Conservation (phyloP, 2,888 invertebrate species). For the Chelonus formosanus region DNA sequence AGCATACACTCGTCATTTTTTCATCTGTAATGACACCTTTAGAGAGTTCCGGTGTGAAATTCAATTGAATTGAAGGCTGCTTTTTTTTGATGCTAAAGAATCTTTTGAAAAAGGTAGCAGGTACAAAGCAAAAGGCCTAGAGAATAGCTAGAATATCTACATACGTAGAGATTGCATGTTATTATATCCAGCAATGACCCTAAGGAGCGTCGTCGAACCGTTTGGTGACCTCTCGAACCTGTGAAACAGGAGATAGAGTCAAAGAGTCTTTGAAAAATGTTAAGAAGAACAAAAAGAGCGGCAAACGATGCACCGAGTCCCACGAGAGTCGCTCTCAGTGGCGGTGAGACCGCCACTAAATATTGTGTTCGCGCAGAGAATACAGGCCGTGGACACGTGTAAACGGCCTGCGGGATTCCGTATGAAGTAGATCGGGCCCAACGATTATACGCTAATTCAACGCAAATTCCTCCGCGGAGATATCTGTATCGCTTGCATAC, state of each 20-base stretch:
- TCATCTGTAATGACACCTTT: slow-evolving; percentile 30
- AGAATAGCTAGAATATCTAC: too few species aligned
- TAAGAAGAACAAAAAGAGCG: slow-evolving; percentile 8
- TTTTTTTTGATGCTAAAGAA: not conserved
- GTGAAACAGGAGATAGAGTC: slow-evolving; percentile 10
- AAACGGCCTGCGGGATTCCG: slow-evolving; percentile 62
- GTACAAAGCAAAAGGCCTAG: too few species aligned
- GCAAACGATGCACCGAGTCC: slow-evolving; percentile 35
- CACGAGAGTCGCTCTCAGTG: slow-evolving; percentile 40
- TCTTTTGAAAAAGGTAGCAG: too few species aligned
- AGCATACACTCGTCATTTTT: slow-evolving; percentile 14
- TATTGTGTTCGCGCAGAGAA: slow-evolving; percentile 64
- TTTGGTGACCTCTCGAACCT: slow-evolving; percentile 4
- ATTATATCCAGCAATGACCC: too few species aligned
- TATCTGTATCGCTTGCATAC: slow-evolving; percentile 64
- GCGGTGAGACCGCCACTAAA: slow-evolving; percentile 56
- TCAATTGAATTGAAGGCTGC: slow-evolving; percentile 23
- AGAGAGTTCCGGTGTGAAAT: slow-evolving; percentile 23
- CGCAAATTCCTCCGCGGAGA: slow-evolving; percentile 63
- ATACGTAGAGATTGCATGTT: too few species aligned
- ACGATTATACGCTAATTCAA: slow-evolving; percentile 66
- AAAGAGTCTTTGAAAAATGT: slow-evolving; percentile 13
- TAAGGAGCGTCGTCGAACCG: too few species aligned
- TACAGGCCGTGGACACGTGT: slow-evolving; percentile 63
- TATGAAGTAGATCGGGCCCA: slow-evolving; percentile 62